These are phyloP conservation scores for Siderastrea siderea DNA, from an alignment of 92 coral and sea anemone species.

Conservation along the genomic window DNA sequence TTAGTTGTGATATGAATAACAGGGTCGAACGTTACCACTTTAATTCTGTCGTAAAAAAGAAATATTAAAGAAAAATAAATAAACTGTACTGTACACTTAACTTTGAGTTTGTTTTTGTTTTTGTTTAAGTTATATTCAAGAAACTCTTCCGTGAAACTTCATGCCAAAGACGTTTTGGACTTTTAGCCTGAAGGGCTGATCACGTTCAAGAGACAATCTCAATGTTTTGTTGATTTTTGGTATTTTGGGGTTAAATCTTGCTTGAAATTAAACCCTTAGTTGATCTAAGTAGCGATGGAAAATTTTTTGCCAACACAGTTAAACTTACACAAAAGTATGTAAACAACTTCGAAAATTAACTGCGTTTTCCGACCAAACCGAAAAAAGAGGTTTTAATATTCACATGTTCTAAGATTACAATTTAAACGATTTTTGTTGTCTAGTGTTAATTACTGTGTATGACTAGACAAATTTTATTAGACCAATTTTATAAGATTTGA, in stretches of 20 bases:
- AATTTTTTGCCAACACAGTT: background rate
- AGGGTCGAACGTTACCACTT: background rate
- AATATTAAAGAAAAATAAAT: too few species aligned
- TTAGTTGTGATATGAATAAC: background rate
- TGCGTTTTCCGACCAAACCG: background rate
- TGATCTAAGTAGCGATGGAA: background rate
- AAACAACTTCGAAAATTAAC: background rate
- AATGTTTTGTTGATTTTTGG: background rate
- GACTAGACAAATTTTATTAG: background rate
- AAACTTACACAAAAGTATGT: background rate
- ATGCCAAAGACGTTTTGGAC: background rate
- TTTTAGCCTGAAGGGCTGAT: background rate
- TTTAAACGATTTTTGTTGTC: background rate
- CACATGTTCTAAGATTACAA: background rate
- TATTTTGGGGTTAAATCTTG: slow-evolving; percentile 8
- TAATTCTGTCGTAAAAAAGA: too few species aligned
- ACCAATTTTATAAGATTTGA: slow-evolving; percentile 3
- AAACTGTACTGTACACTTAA: too few species aligned
- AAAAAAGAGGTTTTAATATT: background rate
- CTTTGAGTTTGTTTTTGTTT: background rate
- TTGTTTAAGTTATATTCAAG: background rate
- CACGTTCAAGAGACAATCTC: background rate
- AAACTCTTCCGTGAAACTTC: background rate
- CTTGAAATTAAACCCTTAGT: slow-evolving; percentile 10
- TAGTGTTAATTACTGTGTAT: background rate